A percentile compares a stretch with the other conserved stretches of the same genome.
Evolutionary conservation across 2,113 vertebrate species (phyloP).

Genomic region (Pandion haliaetus): DNA sequence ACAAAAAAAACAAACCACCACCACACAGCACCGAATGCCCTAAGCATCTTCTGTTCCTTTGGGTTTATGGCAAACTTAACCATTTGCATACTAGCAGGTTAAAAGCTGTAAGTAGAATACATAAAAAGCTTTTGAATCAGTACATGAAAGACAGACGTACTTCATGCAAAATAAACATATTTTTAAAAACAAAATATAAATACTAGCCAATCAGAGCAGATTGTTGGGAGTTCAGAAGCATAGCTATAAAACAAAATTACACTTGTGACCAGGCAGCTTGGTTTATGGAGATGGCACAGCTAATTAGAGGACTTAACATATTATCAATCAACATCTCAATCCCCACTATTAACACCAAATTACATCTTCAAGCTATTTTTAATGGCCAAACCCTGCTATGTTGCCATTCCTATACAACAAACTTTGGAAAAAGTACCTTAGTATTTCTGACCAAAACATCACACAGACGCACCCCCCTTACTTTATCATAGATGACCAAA

Average conservation of each 20-base stretch:
- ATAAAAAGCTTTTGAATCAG: not conserved
- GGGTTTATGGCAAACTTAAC: not conserved
- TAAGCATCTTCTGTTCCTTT: not conserved
- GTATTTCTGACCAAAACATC: not conserved
- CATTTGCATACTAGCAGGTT: not conserved
- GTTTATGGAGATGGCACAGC: not conserved
- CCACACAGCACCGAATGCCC: not conserved
- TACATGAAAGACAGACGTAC: not conserved
- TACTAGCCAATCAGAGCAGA: not conserved
- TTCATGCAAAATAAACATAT: not conserved
- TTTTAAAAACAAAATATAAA: not conserved
- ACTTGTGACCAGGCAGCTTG: not conserved
- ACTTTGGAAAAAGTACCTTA: not conserved
- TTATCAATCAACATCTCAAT: not conserved
- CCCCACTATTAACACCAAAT: not conserved
- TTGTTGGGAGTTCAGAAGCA: not conserved
- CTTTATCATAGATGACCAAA: not conserved
- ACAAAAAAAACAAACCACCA: not conserved
- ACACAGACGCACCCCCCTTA: accelerated
- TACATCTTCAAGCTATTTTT: not conserved
- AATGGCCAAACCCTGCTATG: not conserved
- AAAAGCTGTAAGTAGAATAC: not conserved
- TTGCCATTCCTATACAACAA: not conserved
- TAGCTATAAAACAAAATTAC: not conserved
- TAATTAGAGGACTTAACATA: not conserved